Percentiles rank a stretch among this genome's conserved stretches.
Conservation (phyloP, 2,113 vertebrate species). For the Archilochus colubris region DNA sequence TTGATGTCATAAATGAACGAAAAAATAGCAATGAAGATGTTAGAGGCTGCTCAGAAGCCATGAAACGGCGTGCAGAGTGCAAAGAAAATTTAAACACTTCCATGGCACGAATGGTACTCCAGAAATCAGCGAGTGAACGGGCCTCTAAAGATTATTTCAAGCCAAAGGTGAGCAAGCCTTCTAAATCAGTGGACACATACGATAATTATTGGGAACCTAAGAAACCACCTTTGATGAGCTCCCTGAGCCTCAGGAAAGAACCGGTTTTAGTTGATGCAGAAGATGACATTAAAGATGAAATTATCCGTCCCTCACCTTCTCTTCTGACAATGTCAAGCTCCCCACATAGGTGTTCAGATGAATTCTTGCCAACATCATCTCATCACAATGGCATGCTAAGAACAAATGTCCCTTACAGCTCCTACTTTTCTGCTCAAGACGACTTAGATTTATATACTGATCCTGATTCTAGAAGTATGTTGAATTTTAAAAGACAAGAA, state of each 20-base stretch:
- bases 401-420: conserved; percentile 79
- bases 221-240: conserved; percentile 89
- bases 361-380: conserved; percentile 84
- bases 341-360: conserved; percentile 83
- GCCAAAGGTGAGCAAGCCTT: conserved; percentile 88
- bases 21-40: conserved; percentile 85
- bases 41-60: conserved; percentile 87
- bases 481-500: conserved; percentile 84
- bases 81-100: conserved; percentile 83
- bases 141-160: conserved; percentile 87
- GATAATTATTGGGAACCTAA: conserved; percentile 92
- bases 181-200: conserved; percentile 90
- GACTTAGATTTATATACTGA: conserved; percentile 96
- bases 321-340: conserved; percentile 86
- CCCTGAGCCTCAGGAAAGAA: conserved; percentile 91
- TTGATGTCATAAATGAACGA: conserved; percentile 88
- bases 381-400: conserved; percentile 79
- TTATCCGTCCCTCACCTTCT: conserved; percentile 86
- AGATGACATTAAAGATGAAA: conserved; percentile 92
- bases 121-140: conserved; percentile 86
- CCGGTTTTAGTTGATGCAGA: conserved; percentile 83
- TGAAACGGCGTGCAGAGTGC: conserved; percentile 85
- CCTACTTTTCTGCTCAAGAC: conserved; percentile 89
- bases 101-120: conserved; percentile 85
- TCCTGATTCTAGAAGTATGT: conserved; percentile 79